Evolutionary conservation across 2,797 vertebrate species (phyloP).

Genomic region (Labroides dimidiatus): DNA sequence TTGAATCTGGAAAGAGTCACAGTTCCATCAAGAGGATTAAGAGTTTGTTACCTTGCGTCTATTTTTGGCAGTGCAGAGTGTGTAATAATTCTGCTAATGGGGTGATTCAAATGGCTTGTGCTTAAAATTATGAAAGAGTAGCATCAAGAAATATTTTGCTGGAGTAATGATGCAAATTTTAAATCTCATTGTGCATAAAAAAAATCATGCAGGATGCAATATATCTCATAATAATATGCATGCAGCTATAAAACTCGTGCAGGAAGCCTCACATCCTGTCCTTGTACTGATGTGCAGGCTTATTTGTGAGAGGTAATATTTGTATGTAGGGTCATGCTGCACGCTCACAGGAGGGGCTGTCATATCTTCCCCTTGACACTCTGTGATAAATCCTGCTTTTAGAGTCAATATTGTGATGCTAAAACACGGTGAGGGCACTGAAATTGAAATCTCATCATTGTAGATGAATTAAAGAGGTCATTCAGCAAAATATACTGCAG

Average conservation of each 20-base stretch:
- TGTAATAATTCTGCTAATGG: slow-evolving; percentile 54
- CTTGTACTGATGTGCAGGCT: background rate
- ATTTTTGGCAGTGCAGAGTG: slow-evolving; percentile 52
- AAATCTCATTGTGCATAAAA: background rate
- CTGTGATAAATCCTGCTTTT: slow-evolving; percentile 12
- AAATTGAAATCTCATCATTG: slow-evolving; percentile 12
- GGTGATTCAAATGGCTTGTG: slow-evolving; percentile 20
- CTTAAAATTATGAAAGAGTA: slow-evolving; percentile 11
- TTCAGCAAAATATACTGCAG: background rate
- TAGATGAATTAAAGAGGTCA: slow-evolving; percentile 22
- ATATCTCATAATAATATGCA: background rate
- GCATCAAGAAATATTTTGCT: background rate
- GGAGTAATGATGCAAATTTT: background rate
- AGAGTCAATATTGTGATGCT: slow-evolving; percentile 2
- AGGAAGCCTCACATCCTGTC: background rate
- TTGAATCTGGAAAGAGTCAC: slow-evolving; percentile 55
- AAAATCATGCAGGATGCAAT: background rate
- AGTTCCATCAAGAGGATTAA: slow-evolving; percentile 60
- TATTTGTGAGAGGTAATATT: background rate
- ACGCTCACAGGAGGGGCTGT: slow-evolving; percentile 12
- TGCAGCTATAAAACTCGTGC: background rate
- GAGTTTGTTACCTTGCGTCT: slow-evolving; percentile 57
- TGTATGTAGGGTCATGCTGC: slow-evolving; percentile 10
- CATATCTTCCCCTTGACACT: slow-evolving; percentile 11
- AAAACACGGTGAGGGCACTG: slow-evolving; percentile 32